phyloP scores from a whole-genome alignment of 2,113 vertebrate species.

The Antennarius striatus region DNA sequence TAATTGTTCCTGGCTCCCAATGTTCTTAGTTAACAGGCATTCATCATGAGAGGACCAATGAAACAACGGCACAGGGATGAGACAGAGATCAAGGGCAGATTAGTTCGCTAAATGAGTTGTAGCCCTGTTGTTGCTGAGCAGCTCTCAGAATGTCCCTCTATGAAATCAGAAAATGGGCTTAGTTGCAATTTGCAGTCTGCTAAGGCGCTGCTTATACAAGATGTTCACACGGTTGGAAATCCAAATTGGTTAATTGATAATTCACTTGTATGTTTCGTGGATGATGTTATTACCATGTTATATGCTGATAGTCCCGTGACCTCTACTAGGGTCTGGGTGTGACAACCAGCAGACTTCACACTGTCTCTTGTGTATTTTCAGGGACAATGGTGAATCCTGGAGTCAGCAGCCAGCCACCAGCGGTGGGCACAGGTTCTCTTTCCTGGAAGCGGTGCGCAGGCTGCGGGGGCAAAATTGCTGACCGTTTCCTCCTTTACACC shows the following conservation, averaged over 20 bases:
- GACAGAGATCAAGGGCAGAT: constrained; percentile 88
- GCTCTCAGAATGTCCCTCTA: constrained; percentile 19
- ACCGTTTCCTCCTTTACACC: constrained; percentile 98
- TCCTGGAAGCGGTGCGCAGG: constrained; percentile 98
- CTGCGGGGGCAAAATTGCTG: constrained; percentile 96
- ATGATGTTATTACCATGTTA: not conserved
- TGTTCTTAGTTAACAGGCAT: constrained; percentile 71
- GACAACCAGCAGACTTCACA: not conserved
- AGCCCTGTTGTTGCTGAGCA: constrained; percentile 75
- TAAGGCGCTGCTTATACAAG: too few species aligned
- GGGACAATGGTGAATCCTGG: constrained; percentile 96
- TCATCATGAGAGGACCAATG: constrained; percentile 74
- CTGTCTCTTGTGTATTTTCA: constrained; percentile 32
- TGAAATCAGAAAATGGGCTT: constrained; percentile 35
- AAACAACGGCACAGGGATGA: constrained; percentile 83
- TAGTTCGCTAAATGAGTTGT: constrained; percentile 84
- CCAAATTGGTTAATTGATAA: not conserved
- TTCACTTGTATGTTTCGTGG: not conserved
- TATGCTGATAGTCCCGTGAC: not conserved
- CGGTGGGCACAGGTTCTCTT: constrained; percentile 90
- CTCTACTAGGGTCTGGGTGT: not conserved
- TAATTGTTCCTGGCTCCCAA: constrained; percentile 70
- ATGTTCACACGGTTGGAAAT: not conserved
- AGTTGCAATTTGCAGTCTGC: constrained; percentile 16
- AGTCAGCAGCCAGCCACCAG: constrained; percentile 92